Base-by-base conservation (phyloP, 2,797 vertebrate species). In the Erethizon dorsatum region DNA sequence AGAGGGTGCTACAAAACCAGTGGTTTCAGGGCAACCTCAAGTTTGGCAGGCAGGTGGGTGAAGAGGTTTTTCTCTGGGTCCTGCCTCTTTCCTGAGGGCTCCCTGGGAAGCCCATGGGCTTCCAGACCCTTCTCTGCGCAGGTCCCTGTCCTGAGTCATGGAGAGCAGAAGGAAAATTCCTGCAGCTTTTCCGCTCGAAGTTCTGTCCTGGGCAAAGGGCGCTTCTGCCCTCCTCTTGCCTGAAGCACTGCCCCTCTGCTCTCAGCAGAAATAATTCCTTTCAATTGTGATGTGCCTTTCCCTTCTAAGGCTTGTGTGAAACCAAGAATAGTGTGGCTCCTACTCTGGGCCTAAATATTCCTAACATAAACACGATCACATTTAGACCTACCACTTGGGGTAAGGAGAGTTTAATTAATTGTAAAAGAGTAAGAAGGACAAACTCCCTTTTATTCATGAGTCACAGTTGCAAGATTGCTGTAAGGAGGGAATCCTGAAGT, bases 1-100 rank as follows among this genome's bases (percentile, higher is more conserved):
- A 96, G 97, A 87, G 94, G 92, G 96, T 8, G 69, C 52, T 41
- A 69, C 0, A 33, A 79, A 28, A 95, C 5, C 56, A 57, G 67
- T 5, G 6, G 78, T 91, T 59, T 78, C 69, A 9, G 22, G 37
- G 57, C 41, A 59, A 50, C 28, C 50, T 79, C 31, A 4, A 1
- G 8, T 17, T 73, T 17, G 33, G 59, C 50, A 83, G 31, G 26
- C 79, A 87, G 28, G 12, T 54, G 22, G 24, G 12, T 26, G 11
- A 63, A 59, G 59, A 80, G 13, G 28, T 65, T 50, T 59, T 28
- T 33, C 37, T 31, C 37, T 31, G n/a, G 78, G 61, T 65, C 13
- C 47, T 26, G 41, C 5, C 1, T 69, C 57, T 37, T 95, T 89
- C 31, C 45, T 18, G 15, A 90, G 71, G 45, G 31, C 12, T 50